phyloP scores from a whole-genome alignment of 2,113 vertebrate genomes.

The Ranitomeya variabilis region DNA sequence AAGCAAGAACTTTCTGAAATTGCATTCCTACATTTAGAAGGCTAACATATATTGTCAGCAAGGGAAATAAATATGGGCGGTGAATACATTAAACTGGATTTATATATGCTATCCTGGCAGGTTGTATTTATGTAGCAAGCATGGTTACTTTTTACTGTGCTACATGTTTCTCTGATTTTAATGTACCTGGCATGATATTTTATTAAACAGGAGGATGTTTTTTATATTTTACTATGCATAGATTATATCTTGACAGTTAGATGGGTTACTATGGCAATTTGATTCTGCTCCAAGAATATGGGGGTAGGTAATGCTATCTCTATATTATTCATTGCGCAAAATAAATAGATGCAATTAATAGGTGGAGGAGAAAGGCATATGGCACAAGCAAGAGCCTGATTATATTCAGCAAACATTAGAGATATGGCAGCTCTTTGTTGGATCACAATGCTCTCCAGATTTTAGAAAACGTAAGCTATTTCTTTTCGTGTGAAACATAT shows the following conservation, averaged over 20 bases:
- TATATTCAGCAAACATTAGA: not conserved
- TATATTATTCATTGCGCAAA: slow-evolving; percentile 49
- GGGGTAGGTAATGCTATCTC: slow-evolving; percentile 32
- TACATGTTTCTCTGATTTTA: slow-evolving; percentile 42
- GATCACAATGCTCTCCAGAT: not conserved
- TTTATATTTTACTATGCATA: slow-evolving; percentile 41
- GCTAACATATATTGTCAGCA: not conserved
- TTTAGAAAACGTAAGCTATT: not conserved
- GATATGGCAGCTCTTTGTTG: not conserved
- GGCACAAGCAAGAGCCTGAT: not conserved
- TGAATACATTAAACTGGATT: slow-evolving; percentile 19
- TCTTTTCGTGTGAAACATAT: not conserved
- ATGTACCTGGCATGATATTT: slow-evolving; percentile 37
- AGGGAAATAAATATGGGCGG: slow-evolving; percentile 6
- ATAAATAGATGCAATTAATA: slow-evolving; percentile 34
- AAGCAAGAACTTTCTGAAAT: not conserved
- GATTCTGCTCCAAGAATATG: slow-evolving; percentile 44
- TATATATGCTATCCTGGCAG: not conserved
- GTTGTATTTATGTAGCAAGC: not conserved
- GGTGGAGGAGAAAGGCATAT: slow-evolving; percentile 2
- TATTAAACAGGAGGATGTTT: slow-evolving; percentile 50
- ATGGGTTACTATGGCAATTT: slow-evolving; percentile 52
- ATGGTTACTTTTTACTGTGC: slow-evolving; percentile 21
- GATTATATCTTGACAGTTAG: slow-evolving; percentile 48
- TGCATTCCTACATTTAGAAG: not conserved